phyloP scores from a whole-genome alignment of 92 coral and sea anemone species.

The Palythoa grandiflora region DNA sequence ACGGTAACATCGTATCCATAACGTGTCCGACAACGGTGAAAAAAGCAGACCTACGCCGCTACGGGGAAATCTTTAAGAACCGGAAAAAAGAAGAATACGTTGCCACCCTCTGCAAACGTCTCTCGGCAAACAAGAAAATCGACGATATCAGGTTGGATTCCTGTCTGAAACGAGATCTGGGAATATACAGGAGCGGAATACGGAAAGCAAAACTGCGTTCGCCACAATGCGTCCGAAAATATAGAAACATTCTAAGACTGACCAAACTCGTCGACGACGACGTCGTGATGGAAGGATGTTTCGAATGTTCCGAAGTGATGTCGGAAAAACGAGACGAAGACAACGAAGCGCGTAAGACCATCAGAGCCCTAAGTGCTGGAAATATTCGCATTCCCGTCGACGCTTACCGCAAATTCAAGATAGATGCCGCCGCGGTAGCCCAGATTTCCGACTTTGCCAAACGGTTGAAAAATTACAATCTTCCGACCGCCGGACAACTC shows the following conservation, averaged over 20 bases:
- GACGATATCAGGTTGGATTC: background rate
- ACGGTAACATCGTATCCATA: background rate
- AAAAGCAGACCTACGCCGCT: background rate
- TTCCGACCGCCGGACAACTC: background rate
- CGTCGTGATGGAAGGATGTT: background rate
- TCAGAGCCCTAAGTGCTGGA: background rate
- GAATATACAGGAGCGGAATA: background rate
- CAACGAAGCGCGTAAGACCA: background rate
- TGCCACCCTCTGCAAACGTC: background rate
- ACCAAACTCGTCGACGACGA: background rate
- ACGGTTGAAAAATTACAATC: background rate
- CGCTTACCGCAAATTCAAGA: background rate
- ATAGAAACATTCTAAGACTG: too few relatives aligned
- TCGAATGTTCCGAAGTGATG: background rate
- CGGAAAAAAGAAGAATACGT: background rate
- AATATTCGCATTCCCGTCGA: too few relatives aligned
- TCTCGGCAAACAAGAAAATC: background rate
- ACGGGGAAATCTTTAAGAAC: background rate
- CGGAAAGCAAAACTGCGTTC: background rate
- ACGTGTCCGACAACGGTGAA: background rate
- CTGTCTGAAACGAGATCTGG: conserved; percentile 4
- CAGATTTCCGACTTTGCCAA: too few relatives aligned
- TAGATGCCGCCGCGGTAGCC: background rate
- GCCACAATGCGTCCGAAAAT: background rate
- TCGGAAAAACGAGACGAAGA: background rate